Evolutionary conservation across 1,140 invertebrate genomes (phyloP).

Genomic region (Psix sp.): DNA sequence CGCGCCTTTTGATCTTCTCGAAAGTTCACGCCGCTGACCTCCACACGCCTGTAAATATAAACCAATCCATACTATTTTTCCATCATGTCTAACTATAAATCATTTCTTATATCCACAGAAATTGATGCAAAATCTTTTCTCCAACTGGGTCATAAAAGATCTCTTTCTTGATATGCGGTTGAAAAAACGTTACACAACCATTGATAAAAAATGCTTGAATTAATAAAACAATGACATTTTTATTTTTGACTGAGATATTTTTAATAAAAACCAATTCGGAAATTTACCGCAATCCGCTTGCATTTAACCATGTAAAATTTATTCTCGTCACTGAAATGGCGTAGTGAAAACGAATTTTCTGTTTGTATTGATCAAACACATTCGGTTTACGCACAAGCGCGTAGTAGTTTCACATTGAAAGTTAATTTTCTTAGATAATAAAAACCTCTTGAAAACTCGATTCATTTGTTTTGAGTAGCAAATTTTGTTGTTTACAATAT

Average conservation of each 20-base stretch:
- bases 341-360: constrained; percentile 17
- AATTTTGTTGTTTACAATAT: too few relatives aligned
- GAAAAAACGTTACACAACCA: too few relatives aligned
- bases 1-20: background rate
- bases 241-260: too few relatives aligned
- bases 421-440: constrained; percentile 18
- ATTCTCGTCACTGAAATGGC: background rate
- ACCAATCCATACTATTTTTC: too few relatives aligned
- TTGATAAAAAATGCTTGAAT: too few relatives aligned
- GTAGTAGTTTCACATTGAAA: constrained; percentile 29
- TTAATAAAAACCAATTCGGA: constrained; percentile 31
- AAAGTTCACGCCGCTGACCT: constrained; percentile 3
- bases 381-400: constrained; percentile 19
- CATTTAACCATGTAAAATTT: constrained; percentile 10
- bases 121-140: too few relatives aligned
- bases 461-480: constrained; percentile 14
- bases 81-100: too few relatives aligned
- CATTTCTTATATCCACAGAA: too few relatives aligned
- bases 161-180: too few relatives aligned
- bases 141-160: too few relatives aligned
- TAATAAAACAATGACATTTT: too few relatives aligned
- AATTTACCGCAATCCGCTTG: background rate
- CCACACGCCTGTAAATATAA: background rate
- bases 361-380: constrained; percentile 41
- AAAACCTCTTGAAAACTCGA: constrained; percentile 17